Evolutionary conservation across 2,113 vertebrate species (phyloP), one percentile per base, ranked within the genome.

Genomic region (Ptyas mucosa): DNA sequence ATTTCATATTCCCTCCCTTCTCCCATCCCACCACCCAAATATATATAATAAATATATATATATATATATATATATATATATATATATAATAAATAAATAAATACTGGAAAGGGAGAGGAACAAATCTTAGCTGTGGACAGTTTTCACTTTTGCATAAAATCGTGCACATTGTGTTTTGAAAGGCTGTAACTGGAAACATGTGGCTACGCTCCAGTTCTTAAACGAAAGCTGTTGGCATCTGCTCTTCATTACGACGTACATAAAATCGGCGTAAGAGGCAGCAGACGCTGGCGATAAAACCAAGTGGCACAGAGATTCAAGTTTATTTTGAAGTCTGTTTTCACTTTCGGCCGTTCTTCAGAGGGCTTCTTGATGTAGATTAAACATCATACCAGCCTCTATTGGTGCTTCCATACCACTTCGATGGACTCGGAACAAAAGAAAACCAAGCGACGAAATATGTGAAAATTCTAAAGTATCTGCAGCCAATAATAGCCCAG

Each of bases 131-230:
- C 95, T 91, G 11, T 87, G 93, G 88, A 94, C 93, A 94, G 91
- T 95, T 96, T 97, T 96, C 95, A 93, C 53, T 96, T 97, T 96
- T 93, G 96, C 96, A 96, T 95, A 96, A 11, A 61, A 81, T 81
- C n/a, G 94, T 55, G 43, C 94, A 4, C 49, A 92, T 85, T 39
- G 0, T 92, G 89, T 95, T 97, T 96, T 96, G 94, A 94, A 96
- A 96, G 87, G 88, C 94, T 92, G 95, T 97, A 97, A 97, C 95
- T 97, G 93, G 95, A 97, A 97, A 96, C 97, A 97, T 95, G 95
- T 87, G 89, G 93, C 95, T 94, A 85, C 93, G 94, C 87, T 94
- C 91, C 95, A 92, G 92, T 90, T 95, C 94, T 95, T 96, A 94
- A 58, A 96, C 94, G 51, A 96, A 49, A 93, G 93, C 94, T 93